Evolutionary conservation across 2,113 vertebrate genomes (phyloP).

Genomic region (Merops nubicus): DNA sequence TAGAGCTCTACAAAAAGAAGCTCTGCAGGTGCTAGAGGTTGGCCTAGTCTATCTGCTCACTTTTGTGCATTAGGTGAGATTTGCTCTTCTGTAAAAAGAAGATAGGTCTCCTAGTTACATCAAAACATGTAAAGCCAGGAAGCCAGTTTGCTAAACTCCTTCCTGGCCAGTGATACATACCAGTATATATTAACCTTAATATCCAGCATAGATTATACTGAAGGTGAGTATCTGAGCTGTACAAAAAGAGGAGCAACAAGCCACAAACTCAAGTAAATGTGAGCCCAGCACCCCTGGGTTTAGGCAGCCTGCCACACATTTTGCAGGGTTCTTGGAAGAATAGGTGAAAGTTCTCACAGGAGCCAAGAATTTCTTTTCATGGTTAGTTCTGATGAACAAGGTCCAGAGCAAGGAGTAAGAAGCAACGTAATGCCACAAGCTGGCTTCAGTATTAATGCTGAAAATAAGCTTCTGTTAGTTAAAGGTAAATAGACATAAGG

Average conservation of each 20-base stretch:
- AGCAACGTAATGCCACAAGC: rapidly evolving
- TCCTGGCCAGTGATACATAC: rapidly evolving
- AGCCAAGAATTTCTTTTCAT: not conserved
- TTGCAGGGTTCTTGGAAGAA: not conserved
- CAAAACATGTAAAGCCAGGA: not conserved
- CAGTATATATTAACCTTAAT: not conserved
- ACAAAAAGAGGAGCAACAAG: not conserved
- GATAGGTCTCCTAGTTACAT: not conserved
- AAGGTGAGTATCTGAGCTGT: not conserved
- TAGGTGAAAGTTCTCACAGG: not conserved
- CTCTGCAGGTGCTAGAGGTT: not conserved
- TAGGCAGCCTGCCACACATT: not conserved
- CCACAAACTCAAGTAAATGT: not conserved
- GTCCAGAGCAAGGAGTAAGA: not conserved
- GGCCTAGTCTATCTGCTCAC: not conserved
- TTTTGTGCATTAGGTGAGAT: not conserved
- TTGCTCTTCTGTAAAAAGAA: not conserved
- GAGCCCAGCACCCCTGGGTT: not conserved
- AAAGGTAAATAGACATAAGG: too few species aligned
- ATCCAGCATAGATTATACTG: not conserved
- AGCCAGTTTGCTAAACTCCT: not conserved
- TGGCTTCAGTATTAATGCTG: not conserved
- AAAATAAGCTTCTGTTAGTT: too few species aligned
- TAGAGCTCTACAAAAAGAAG: not conserved
- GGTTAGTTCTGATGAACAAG: not conserved